Conservation (phyloP, 2,888 invertebrate species). For the Nemurella pictetii region DNA sequence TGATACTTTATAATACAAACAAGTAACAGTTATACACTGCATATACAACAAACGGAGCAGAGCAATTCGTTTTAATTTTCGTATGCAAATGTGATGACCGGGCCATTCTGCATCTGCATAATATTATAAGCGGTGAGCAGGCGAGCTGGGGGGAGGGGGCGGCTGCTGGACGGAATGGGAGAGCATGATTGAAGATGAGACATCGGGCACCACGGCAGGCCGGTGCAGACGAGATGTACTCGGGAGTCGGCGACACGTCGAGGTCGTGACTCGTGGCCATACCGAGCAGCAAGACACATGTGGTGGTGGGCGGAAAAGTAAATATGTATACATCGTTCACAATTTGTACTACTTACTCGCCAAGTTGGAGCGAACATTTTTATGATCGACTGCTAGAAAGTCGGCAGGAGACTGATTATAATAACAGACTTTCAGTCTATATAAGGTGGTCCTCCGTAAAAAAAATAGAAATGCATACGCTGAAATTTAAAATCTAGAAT, state of each 20-base stretch:
- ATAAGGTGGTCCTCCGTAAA: neutral
- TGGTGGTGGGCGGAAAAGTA: neutral
- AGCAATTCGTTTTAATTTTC: constrained; percentile 36
- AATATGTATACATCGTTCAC: no score
- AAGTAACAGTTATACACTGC: constrained; percentile 12
- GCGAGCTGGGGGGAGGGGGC: neutral
- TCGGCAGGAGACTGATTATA: neutral
- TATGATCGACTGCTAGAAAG: neutral
- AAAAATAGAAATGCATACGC: neutral
- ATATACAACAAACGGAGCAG: neutral
- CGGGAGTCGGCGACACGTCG: neutral
- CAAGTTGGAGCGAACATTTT: neutral
- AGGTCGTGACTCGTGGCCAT: no score
- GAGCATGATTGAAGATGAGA: neutral
- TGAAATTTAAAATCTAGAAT: neutral
- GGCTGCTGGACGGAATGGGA: neutral
- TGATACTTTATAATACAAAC: constrained; percentile 2
- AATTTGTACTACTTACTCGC: neutral
- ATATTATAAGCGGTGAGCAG: constrained; percentile 10
- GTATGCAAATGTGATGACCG: constrained; percentile 37
- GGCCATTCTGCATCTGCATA: constrained; percentile 30
- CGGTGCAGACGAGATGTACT: neutral
- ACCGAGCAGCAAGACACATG: no score
- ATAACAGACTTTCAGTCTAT: neutral
- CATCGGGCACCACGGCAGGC: neutral